Conservation (phyloP, 2,113 vertebrate genomes). For the Podocnemis expansa region DNA sequence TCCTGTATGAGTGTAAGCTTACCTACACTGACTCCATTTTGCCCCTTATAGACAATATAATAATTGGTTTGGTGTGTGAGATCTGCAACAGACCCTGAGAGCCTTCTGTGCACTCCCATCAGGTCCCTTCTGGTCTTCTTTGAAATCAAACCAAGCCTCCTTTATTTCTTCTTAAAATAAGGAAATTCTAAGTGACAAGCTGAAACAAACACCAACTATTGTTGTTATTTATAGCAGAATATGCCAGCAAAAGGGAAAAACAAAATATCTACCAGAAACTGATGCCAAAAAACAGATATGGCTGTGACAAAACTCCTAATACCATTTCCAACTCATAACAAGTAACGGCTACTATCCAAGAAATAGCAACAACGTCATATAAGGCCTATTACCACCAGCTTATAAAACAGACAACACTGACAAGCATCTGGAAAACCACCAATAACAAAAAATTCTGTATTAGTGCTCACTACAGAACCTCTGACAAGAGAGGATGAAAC, state of each 20-base stretch:
- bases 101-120: not conserved
- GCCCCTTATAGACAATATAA: not conserved
- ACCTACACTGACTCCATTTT: not conserved
- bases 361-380: not conserved
- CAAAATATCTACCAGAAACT: not conserved
- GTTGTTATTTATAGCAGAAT: not conserved
- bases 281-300: not conserved
- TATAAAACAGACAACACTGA: not conserved
- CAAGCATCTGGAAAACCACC: not conserved
- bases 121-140: not conserved
- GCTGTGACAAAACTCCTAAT: not conserved
- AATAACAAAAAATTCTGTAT: not conserved
- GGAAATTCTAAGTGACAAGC: not conserved
- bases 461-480: not conserved
- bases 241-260: not conserved
- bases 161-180: not conserved
- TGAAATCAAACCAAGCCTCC: not conserved
- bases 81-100: not conserved
- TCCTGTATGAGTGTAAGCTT: not conserved
- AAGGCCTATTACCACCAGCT: not conserved
- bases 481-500: not conserved
- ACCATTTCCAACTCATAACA: not conserved
- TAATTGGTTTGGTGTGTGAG: not conserved
- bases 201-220: not conserved
- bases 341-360: not conserved